Evolutionary conservation across 2,888 invertebrate genomes (phyloP).

Genomic region (Phlogophora meticulosa): DNA sequence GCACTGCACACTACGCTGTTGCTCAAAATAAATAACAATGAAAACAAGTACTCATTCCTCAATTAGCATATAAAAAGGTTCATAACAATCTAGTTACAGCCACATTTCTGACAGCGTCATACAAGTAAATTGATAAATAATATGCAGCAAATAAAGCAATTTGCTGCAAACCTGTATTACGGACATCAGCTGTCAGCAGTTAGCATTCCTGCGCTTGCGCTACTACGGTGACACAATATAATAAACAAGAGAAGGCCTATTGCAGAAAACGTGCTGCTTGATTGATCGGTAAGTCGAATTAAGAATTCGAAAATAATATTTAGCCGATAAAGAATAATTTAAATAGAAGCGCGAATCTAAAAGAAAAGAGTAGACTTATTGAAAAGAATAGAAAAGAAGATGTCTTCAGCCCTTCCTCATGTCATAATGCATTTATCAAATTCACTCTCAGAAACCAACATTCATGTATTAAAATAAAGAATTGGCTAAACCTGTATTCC

Average conservation of each 20-base stretch:
- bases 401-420: too few species aligned
- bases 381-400: too few species aligned
- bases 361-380: too few species aligned
- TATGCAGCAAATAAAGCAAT: constrained; percentile 59
- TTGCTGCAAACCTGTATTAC: constrained; percentile 54
- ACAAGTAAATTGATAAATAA: constrained; percentile 51
- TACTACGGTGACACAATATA: neutral
- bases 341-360: too few species aligned
- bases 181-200: constrained; percentile 50
- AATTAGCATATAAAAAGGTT: constrained; percentile 13
- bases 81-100: constrained; percentile 26
- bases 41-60: neutral
- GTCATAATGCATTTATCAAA: too few species aligned
- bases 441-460: too few species aligned
- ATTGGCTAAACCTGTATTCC: too few species aligned
- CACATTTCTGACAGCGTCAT: constrained; percentile 38
- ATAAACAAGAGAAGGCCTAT: constrained; percentile 22
- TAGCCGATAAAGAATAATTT: too few species aligned
- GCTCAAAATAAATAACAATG: constrained; percentile 2
- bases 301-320: too few species aligned
- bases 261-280: neutral
- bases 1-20: neutral
- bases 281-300: too few species aligned
- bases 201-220: constrained; percentile 49
- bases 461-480: too few species aligned